Evolutionary conservation across 2,888 invertebrate genomes (phyloP).

Genomic region (Hyles lineata): DNA sequence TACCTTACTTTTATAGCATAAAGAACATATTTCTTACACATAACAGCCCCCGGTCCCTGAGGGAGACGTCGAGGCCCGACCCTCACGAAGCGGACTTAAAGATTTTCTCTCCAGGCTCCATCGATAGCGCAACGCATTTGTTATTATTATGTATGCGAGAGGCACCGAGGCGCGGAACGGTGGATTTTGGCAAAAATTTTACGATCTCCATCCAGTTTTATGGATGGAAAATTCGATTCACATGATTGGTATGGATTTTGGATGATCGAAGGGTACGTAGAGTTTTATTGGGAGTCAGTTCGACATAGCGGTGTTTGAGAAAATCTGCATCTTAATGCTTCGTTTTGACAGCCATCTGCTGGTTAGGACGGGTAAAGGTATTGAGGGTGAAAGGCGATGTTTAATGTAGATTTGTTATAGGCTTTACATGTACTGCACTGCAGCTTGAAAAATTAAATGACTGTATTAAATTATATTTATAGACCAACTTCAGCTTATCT

Average conservation of each 20-base stretch:
- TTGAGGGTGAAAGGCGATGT: no score
- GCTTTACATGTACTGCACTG: no score
- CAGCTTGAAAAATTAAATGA: no score
- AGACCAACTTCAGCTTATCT: no score
- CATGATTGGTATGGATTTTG: slow-evolving; percentile 72
- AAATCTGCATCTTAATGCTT: not conserved
- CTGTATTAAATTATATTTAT: no score
- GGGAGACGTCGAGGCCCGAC: slow-evolving; percentile 49
- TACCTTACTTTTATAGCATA: slow-evolving; percentile 75
- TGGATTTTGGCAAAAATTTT: slow-evolving; percentile 73
- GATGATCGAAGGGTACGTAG: slow-evolving; percentile 44
- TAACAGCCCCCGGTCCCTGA: slow-evolving; percentile 56
- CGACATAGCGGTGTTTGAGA: slow-evolving; percentile 15
- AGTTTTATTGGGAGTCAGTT: slow-evolving; percentile 40
- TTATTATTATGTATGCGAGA: slow-evolving; percentile 74
- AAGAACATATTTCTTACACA: slow-evolving; percentile 67
- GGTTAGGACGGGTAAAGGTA: no score
- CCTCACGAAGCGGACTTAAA: slow-evolving; percentile 62
- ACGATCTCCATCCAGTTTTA: slow-evolving; percentile 74
- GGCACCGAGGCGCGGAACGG: slow-evolving; percentile 61
- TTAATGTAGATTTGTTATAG: no score
- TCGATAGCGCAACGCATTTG: slow-evolving; percentile 71
- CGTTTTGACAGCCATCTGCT: not conserved
- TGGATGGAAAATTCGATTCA: slow-evolving; percentile 72
- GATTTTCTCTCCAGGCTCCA: slow-evolving; percentile 60